phyloP scores from a whole-genome alignment of 2,888 invertebrate genomes.

The Augiades crinisus region DNA sequence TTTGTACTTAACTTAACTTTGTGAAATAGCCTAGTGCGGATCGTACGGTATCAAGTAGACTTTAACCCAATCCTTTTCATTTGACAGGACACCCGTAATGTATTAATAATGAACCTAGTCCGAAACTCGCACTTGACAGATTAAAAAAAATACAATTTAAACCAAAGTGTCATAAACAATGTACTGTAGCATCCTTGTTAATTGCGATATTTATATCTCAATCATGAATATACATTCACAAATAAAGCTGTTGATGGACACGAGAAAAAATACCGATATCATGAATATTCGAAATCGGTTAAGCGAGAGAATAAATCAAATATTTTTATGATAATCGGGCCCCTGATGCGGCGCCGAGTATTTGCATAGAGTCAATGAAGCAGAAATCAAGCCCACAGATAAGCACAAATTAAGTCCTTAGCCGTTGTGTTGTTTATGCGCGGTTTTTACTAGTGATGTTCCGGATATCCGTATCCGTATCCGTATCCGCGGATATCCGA shows the following conservation, averaged over 20 bases:
- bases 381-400: slow-evolving; percentile 40
- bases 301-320: slow-evolving; percentile 37
- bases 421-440: slow-evolving; percentile 19
- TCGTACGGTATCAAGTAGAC: too few relatives aligned
- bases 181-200: neutral
- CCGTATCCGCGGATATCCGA: too few relatives aligned
- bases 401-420: slow-evolving; percentile 40
- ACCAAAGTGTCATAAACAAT: too few relatives aligned
- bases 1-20: too few relatives aligned
- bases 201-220: neutral
- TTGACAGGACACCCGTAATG: too few relatives aligned
- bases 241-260: slow-evolving; percentile 6
- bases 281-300: slow-evolving; percentile 35
- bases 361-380: slow-evolving; percentile 42
- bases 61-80: too few relatives aligned
- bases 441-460: slow-evolving; percentile 5
- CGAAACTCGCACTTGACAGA: too few relatives aligned
- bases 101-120: too few relatives aligned
- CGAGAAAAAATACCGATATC: slow-evolving; percentile 27
- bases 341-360: slow-evolving; percentile 36
- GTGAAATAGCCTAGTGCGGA: too few relatives aligned
- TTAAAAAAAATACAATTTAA: too few relatives aligned
- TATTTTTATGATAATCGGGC: slow-evolving; percentile 40
- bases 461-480: too few relatives aligned
- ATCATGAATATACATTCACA: slow-evolving; percentile 2